Percentiles rank a stretch among this genome's conserved stretches.
These are phyloP conservation scores for Spatulosminthurus flaviceps DNA, from an alignment of 2,888 invertebrate genomes.

Conservation along the genomic window DNA sequence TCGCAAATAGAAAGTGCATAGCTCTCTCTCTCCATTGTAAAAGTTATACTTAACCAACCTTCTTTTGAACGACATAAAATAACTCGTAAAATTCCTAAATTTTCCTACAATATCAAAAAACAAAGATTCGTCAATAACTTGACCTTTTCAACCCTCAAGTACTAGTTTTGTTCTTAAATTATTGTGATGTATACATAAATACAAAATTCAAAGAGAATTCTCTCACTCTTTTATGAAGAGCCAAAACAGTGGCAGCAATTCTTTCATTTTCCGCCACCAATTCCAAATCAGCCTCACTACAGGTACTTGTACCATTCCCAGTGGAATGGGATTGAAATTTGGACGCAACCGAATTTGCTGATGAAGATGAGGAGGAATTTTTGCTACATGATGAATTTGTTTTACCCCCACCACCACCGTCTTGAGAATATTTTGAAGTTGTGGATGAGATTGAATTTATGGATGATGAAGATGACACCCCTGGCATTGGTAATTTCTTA, in stretches of 20 bases:
- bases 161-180: too few species aligned
- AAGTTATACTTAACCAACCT: too few species aligned
- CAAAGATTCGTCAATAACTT: too few species aligned
- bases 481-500: conserved; percentile 13
- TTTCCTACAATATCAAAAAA: too few species aligned
- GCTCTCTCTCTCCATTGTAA: too few species aligned
- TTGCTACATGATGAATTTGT: not conserved
- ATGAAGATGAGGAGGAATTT: too few species aligned
- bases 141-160: too few species aligned
- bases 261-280: conserved; percentile 36
- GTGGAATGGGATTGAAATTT: not conserved
- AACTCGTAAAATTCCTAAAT: too few species aligned
- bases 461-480: not conserved
- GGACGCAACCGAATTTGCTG: conserved; percentile 19
- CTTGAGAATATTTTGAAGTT: not conserved
- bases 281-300: conserved; percentile 23
- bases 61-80: too few species aligned
- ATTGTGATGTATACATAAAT: too few species aligned
- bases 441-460: not conserved
- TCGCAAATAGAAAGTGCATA: too few species aligned
- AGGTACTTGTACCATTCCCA: not conserved
- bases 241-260: conserved; percentile 36
- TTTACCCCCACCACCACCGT: not conserved
- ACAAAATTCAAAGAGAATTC: not conserved
- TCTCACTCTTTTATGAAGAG: conserved; percentile 42